Evolutionary conservation across 92 coral and sea anemone genomes (phyloP).

Genomic region (Diadumene lineata): DNA sequence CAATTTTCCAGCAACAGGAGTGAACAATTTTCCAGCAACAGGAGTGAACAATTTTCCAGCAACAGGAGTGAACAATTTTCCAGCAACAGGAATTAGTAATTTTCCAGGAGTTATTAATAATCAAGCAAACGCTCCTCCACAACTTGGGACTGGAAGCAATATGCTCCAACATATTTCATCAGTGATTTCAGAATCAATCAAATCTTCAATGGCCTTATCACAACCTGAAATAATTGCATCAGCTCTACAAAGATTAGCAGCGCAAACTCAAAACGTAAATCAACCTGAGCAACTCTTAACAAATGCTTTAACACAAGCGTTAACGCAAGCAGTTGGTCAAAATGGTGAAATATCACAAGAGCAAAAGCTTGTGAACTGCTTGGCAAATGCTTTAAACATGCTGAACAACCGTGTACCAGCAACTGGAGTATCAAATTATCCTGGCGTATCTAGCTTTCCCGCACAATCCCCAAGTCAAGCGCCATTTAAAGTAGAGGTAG

Average conservation of each 20-base stretch:
- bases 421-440: neutral
- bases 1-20: too few species aligned
- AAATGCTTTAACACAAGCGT: constrained; percentile 28
- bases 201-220: constrained; percentile 28
- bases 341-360: constrained; percentile 4
- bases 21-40: too few species aligned
- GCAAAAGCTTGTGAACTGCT: constrained; percentile 12
- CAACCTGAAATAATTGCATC: constrained; percentile 26
- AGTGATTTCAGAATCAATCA: constrained; percentile 15
- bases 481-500: constrained; percentile 22
- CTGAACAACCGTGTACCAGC: neutral
- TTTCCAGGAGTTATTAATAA: neutral
- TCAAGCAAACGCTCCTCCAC: neutral
- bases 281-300: constrained; percentile 26
- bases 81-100: neutral
- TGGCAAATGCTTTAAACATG: constrained; percentile 29
- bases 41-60: neutral
- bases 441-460: neutral
- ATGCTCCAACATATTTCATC: constrained; percentile 1
- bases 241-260: constrained; percentile 19
- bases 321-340: constrained; percentile 11
- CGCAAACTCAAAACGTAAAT: constrained; percentile 22
- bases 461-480: neutral
- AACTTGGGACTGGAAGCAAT: neutral
- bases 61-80: neutral